A percentile compares a stretch with the other conserved stretches of the same genome.
phyloP scores from a whole-genome alignment of 2,888 invertebrate species.

The Leucophenga montana region DNA sequence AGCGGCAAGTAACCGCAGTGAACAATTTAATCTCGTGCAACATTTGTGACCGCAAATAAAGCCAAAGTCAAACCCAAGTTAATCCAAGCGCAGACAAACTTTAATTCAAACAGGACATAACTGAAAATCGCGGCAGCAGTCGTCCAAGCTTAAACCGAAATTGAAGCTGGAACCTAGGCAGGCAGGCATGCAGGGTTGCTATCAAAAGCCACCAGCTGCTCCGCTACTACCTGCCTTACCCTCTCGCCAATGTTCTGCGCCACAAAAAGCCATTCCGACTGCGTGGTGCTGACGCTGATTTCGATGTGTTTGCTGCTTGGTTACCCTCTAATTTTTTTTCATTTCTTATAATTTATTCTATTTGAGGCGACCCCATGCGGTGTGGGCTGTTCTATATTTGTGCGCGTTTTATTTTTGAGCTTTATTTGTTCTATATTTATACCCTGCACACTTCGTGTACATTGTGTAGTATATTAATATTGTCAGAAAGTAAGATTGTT shows the following conservation, averaged over 20 bases:
- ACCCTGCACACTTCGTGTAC: neutral
- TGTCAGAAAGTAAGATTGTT: neutral
- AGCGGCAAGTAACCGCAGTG: slow-evolving; percentile 40
- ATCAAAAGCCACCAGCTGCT: neutral
- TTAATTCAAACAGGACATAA: slow-evolving; percentile 43
- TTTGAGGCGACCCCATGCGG: slow-evolving; percentile 58
- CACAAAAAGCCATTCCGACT: neutral
- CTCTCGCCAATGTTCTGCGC: neutral
- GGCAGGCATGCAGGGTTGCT: neutral
- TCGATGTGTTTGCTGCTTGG: slow-evolving; percentile 11
- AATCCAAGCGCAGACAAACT: slow-evolving; percentile 58
- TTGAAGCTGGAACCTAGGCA: too few species aligned
- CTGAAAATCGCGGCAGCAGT: neutral
- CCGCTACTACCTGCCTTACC: neutral
- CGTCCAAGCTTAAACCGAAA: too few species aligned
- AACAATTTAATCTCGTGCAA: slow-evolving; percentile 63
- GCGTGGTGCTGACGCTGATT: neutral
- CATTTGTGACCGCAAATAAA: slow-evolving; percentile 18
- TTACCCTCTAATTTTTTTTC: slow-evolving; percentile 43
- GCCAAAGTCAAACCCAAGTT: too few species aligned
- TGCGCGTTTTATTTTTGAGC: slow-evolving; percentile 28
- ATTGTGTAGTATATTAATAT: neutral
- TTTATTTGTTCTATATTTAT: neutral
- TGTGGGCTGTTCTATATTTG: slow-evolving; percentile 16
- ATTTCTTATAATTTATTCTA: slow-evolving; percentile 26